Evolutionary conservation across 2,797 vertebrate genomes (phyloP), one percentile per base, ranked within the genome.

Genomic region (Gephyroberyx darwinii): DNA sequence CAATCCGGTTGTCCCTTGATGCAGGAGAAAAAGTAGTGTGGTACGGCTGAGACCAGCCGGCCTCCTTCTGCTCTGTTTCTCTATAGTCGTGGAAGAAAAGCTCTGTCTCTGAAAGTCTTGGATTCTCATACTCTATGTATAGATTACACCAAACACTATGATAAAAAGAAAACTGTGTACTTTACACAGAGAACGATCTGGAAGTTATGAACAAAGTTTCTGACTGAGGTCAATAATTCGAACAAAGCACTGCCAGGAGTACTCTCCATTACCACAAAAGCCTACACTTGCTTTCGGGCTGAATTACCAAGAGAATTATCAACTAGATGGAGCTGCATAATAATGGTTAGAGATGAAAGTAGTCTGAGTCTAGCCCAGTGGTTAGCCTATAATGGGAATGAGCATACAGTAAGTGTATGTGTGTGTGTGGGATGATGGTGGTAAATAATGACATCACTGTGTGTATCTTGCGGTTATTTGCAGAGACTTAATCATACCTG

Each of bases 381-480:
- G 16, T 35, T 58, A 43, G 30, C 17, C 33, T 20, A 43, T 9
- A 50, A 50, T 55, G 39, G 43, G 43, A 56, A 54, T 30, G 52
- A 16, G 17, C 31, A n/a, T 9, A 26, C 51, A 43, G 50, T 65
- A 31, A 17, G 47, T n/a, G 16, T 47, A 45, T 30, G 41, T 26
- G 39, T 45, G 19, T 45, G 37, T 47, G 41, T 47, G 39, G 8
- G 58, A 47, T 41, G 33, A 45, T 19, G 60, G 47, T 22, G 35
- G 20, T 76, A 76, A 43, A 43, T 43, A 43, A 78, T 78, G 75
- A 54, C 52, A 45, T 74, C 17, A 12, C 52, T 45, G 37, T 64
- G 30, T 51, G 45, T 51, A 30, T 72, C 20, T 68, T 33, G 52
- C 65, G 43, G 48, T 37, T 75, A 64, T 77, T 85, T 69, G 31